phyloP scores from a whole-genome alignment of 1,140 invertebrate species.

The Pachypeltis micranthus region DNA sequence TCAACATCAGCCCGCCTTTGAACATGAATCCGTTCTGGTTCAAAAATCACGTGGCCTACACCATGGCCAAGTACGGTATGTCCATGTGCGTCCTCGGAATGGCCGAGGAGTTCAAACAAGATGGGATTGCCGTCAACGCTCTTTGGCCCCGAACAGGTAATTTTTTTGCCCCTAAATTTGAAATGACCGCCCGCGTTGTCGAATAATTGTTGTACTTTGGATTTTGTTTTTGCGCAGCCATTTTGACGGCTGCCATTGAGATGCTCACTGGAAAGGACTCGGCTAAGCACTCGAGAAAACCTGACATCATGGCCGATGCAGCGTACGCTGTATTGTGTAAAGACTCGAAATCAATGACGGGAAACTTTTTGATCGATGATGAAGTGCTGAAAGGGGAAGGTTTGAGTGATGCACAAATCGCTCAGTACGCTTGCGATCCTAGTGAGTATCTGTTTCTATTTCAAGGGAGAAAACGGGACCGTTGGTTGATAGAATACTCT shows the following conservation, averaged over 20 bases:
- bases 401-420: constrained; percentile 76
- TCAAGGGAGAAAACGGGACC: too few relatives aligned
- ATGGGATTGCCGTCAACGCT: constrained; percentile 88
- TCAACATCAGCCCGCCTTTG: constrained; percentile 91
- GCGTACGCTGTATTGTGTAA: constrained; percentile 79
- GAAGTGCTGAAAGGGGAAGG: constrained; percentile 69
- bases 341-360: constrained; percentile 66
- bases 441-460: constrained; percentile 39
- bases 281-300: constrained; percentile 53
- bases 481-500: too few relatives aligned
- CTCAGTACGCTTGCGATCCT: constrained; percentile 72
- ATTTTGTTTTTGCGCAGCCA: constrained; percentile 45
- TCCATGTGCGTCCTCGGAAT: constrained; percentile 96
- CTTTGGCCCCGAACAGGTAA: constrained; percentile 89
- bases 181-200: too few relatives aligned
- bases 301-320: constrained; percentile 91
- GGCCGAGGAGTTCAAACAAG: constrained; percentile 76
- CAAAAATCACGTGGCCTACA: constrained; percentile 85
- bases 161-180: background rate
- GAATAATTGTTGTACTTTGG: too few relatives aligned
- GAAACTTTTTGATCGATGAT: constrained; percentile 92
- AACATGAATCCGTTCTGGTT: constrained; percentile 85
- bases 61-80: constrained; percentile 99
- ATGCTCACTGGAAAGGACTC: constrained; percentile 69
- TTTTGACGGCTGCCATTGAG: constrained; percentile 91